phyloP scores from a whole-genome alignment of 1,140 invertebrate species.

The Zaprionus camerounensis region DNA sequence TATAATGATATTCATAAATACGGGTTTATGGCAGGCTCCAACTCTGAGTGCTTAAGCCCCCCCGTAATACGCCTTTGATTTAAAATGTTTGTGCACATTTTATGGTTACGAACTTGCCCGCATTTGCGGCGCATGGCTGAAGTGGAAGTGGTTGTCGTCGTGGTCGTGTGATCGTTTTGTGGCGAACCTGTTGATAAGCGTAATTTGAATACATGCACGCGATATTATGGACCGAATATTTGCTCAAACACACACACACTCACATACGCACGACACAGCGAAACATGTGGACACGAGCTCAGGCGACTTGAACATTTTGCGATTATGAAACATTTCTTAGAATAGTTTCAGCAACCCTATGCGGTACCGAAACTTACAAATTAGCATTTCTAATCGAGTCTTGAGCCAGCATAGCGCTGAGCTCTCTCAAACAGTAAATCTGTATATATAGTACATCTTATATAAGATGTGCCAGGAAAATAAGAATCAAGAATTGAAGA shows the following conservation, averaged over 20 bases:
- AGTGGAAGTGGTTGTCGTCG: constrained; percentile 44
- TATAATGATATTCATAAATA: constrained; percentile 3
- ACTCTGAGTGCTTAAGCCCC: constrained; percentile 23
- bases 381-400: constrained; percentile 54
- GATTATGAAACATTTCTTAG: constrained; percentile 36
- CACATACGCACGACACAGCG: constrained; percentile 11
- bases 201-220: constrained; percentile 75
- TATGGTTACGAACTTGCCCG: constrained; percentile 53
- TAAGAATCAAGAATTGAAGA: neutral
- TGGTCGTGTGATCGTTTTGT: constrained; percentile 43
- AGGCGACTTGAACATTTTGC: constrained; percentile 19
- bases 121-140: constrained; percentile 18
- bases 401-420: constrained; percentile 12
- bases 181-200: constrained; percentile 73
- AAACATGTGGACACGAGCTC: constrained; percentile 21
- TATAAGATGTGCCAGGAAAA: neutral
- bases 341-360: constrained; percentile 24
- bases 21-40: neutral
- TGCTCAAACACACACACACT: constrained; percentile 22
- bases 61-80: constrained; percentile 26
- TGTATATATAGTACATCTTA: neutral
- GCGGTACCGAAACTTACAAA: constrained; percentile 30
- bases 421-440: constrained; percentile 5
- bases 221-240: constrained; percentile 45
- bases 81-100: constrained; percentile 60